These are phyloP conservation scores for Polietes domitor DNA, from an alignment of 2,888 invertebrate genomes.

Conservation along the genomic window DNA sequence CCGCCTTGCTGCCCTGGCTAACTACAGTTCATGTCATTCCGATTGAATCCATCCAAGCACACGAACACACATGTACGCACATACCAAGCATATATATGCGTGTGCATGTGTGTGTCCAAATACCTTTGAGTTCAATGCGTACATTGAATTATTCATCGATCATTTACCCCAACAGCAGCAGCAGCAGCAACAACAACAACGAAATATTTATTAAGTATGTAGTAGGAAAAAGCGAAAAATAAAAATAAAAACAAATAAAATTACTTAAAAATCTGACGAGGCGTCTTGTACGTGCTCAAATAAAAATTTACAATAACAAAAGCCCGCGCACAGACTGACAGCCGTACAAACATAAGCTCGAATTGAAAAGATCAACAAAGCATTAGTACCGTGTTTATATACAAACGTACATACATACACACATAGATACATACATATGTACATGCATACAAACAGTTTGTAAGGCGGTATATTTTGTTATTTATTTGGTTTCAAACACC, in stretches of 20 bases:
- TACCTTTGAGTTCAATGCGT: slow-evolving; percentile 65
- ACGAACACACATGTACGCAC: not conserved
- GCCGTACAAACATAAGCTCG: slow-evolving; percentile 36
- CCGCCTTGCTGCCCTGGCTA: not conserved
- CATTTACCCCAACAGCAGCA: slow-evolving; percentile 62
- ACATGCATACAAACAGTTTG: slow-evolving; percentile 12
- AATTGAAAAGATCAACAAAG: slow-evolving; percentile 64
- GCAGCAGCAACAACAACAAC: not conserved
- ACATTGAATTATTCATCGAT: slow-evolving; percentile 69
- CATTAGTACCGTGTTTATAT: not conserved
- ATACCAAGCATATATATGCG: slow-evolving; percentile 20
- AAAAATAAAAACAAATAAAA: slow-evolving; percentile 59
- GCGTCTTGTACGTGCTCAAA: slow-evolving; percentile 67
- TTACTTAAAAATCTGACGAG: slow-evolving; percentile 67
- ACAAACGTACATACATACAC: slow-evolving; percentile 28
- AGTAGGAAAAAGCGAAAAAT: slow-evolving; percentile 48
- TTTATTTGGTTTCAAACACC: slow-evolving; percentile 17
- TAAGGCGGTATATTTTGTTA: too few species aligned
- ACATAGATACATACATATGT: slow-evolving; percentile 9
- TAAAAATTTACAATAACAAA: slow-evolving; percentile 50
- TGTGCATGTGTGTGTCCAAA: slow-evolving; percentile 44
- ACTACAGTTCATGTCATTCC: slow-evolving; percentile 13
- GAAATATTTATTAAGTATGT: slow-evolving; percentile 58
- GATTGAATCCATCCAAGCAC: not conserved
- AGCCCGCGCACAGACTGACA: slow-evolving; percentile 34